Percentiles rank a stretch among this genome's conserved stretches.
These are phyloP conservation scores for Naja naja DNA, from an alignment of 2,113 vertebrate species.

Conservation along the genomic window DNA sequence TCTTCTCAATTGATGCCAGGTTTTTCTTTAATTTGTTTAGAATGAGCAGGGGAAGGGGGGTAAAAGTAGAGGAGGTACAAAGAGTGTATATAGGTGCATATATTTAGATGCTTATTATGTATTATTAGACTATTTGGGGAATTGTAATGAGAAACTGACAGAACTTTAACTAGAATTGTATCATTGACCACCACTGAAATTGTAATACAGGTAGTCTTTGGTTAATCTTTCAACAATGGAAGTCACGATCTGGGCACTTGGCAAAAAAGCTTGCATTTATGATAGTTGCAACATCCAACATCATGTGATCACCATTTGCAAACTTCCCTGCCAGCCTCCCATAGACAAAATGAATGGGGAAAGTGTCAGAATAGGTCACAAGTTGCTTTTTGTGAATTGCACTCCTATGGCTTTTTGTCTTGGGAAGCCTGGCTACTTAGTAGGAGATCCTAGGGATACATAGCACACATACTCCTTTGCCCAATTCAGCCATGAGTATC, in stretches of 20 bases:
- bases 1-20: neutral
- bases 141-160: slow-evolving; percentile 32
- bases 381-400: neutral
- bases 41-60: neutral
- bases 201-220: neutral
- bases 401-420: neutral
- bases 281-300: neutral
- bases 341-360: neutral
- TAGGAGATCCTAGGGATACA: neutral
- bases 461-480: neutral
- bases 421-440: neutral
- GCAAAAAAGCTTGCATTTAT: neutral
- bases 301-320: neutral
- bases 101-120: slow-evolving; percentile 2
- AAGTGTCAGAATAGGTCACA: neutral
- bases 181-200: slow-evolving; percentile 5
- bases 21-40: neutral
- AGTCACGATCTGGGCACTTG: neutral
- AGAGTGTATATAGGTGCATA: neutral
- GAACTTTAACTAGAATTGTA: slow-evolving; percentile 39
- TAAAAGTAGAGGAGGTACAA: neutral
- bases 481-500: neutral
- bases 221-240: neutral
- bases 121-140: neutral
- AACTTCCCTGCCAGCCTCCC: neutral